Evolutionary conservation across 2,797 vertebrate species (phyloP).

Genomic region (Geotrypetes seraphini): DNA sequence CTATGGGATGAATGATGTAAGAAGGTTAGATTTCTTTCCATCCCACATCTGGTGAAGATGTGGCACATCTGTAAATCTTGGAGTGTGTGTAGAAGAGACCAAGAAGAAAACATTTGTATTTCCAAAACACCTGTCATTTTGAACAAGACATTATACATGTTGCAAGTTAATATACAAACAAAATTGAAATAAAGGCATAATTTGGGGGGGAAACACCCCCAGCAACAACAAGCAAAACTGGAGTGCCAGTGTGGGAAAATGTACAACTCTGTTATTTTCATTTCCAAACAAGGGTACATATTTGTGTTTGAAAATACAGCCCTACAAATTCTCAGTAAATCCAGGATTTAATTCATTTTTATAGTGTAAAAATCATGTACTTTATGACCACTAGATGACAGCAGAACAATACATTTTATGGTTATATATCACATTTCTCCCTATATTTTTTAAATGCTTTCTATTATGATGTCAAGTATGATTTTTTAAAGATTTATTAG

Average conservation of each 20-base stretch:
- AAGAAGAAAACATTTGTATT: no score
- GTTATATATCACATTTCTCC: conserved; percentile 4
- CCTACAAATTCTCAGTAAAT: conserved; percentile 13
- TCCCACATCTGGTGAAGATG: no score
- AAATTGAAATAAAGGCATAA: conserved; percentile 1
- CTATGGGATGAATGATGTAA: no score
- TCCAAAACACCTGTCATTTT: neutral
- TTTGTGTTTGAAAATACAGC: neutral
- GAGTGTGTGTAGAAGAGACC: no score
- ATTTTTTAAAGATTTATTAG: conserved; percentile 14
- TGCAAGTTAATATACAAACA: neutral
- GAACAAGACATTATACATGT: neutral
- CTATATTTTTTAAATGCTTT: neutral
- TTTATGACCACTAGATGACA: conserved; percentile 44
- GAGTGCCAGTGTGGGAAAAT: neutral
- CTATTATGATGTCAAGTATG: neutral
- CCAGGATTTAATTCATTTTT: conserved; percentile 1
- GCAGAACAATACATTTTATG: conserved; percentile 30
- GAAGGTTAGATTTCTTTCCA: no score
- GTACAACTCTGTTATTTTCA: conserved; percentile 1
- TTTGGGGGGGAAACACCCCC: no score
- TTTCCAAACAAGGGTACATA: conserved; percentile 9
- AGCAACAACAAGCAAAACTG: neutral
- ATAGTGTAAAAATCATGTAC: neutral
- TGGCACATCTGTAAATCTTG: no score